Percentiles rank a stretch among this genome's conserved stretches.
Evolutionary conservation across 2,888 invertebrate species (phyloP).

Genomic region (Tortricodes alternella): DNA sequence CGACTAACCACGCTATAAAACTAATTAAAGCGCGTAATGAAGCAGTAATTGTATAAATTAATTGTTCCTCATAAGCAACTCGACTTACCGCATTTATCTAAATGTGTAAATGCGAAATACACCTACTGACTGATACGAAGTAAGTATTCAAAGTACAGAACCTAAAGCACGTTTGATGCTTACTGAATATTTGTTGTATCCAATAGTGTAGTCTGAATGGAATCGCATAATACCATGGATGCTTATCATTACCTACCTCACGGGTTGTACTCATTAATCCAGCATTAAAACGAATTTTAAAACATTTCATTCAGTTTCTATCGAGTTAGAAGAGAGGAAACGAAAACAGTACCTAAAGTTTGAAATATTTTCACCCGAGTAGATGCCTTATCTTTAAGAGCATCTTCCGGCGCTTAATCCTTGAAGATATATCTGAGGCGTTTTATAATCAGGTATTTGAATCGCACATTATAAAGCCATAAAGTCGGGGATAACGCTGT

Average conservation of each 20-base stretch:
- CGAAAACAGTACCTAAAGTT: too few species aligned
- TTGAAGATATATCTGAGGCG: neutral
- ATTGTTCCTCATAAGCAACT: constrained; percentile 37
- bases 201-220: too few species aligned
- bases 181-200: too few species aligned
- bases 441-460: constrained; percentile 9
- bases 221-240: too few species aligned
- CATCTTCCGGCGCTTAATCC: neutral
- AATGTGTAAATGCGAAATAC: neutral
- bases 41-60: constrained; percentile 43
- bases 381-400: constrained; percentile 4
- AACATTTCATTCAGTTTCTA: too few species aligned
- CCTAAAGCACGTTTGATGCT: too few species aligned
- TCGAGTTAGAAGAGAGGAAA: too few species aligned
- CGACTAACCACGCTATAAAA: constrained; percentile 22
- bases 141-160: too few species aligned
- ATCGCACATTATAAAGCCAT: constrained; percentile 17
- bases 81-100: neutral
- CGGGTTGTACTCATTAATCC: too few species aligned
- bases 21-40: constrained; percentile 33
- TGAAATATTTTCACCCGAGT: neutral
- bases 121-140: neutral
- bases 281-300: too few species aligned
- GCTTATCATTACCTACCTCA: too few species aligned
- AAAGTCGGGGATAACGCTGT: neutral